phyloP scores from a whole-genome alignment of 2,888 invertebrate genomes.

The Scrobipalpa costella region DNA sequence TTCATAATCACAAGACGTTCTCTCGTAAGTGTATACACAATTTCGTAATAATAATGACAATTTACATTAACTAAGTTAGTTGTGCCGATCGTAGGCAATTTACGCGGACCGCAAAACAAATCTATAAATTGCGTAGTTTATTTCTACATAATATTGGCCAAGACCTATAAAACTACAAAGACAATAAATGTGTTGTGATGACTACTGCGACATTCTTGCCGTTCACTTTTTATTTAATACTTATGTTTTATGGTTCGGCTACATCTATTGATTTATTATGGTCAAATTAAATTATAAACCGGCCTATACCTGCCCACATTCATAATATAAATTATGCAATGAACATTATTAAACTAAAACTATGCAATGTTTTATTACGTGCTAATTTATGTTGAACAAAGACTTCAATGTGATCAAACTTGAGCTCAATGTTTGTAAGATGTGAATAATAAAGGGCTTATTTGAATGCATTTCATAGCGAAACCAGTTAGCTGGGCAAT shows the following conservation, averaged over 20 bases:
- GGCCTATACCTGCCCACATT: background rate
- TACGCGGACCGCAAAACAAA: constrained; percentile 6
- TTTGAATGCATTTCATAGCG: constrained; percentile 47
- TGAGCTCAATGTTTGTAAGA: constrained; percentile 31
- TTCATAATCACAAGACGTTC: constrained; percentile 62
- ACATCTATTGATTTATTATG: background rate
- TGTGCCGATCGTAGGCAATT: background rate
- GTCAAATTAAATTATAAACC: background rate
- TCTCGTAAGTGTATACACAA: constrained; percentile 50
- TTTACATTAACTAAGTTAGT: constrained; percentile 16
- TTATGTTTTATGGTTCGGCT: background rate
- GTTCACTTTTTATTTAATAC: constrained; percentile 24
- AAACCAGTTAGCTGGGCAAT: constrained; percentile 39
- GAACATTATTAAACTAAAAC: background rate
- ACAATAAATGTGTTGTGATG: background rate
- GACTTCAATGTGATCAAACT: constrained; percentile 36
- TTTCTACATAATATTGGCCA: constrained; percentile 8
- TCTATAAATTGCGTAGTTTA: constrained; percentile 1
- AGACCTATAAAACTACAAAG: constrained; percentile 11
- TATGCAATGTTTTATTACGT: background rate
- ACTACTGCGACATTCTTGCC: constrained; percentile 9
- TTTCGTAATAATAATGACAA: constrained; percentile 50
- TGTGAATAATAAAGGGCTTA: constrained; percentile 44
- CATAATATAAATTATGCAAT: background rate
- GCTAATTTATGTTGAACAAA: constrained; percentile 4